A percentile compares a stretch with the other conserved stretches of the same genome.
Evolutionary conservation across 2,113 vertebrate species (phyloP).

Genomic region (Hippocampus guttulatus): DNA sequence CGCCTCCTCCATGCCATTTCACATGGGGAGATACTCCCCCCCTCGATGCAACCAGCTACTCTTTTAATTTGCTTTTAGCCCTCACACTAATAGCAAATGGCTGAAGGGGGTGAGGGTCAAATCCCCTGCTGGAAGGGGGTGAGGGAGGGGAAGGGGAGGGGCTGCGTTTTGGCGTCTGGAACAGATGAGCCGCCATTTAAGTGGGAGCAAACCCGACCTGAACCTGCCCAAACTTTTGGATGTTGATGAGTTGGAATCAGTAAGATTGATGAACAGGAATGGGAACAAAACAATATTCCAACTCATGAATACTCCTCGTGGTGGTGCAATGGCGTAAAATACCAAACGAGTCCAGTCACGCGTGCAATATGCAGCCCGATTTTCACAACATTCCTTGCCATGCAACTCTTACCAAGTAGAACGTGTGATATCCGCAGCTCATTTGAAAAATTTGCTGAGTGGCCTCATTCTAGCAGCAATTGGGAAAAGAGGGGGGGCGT

Average conservation of each 20-base stretch:
- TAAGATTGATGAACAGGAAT: no score
- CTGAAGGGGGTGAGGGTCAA: conserved; percentile 22
- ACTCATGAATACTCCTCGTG: background rate
- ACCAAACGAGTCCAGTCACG: background rate
- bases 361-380: background rate
- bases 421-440: conserved; percentile 22
- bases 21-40: conserved; percentile 1
- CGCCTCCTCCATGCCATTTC: conserved; percentile 21
- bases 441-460: conserved; percentile 45
- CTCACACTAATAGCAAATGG: conserved; percentile 34
- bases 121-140: conserved; percentile 29
- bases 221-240: no score
- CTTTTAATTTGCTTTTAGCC: conserved; percentile 55
- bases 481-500: no score
- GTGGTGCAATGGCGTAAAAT: background rate
- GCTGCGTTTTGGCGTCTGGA: conserved; percentile 18
- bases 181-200: conserved; percentile 10
- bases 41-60: conserved; percentile 38
- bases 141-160: conserved; percentile 50
- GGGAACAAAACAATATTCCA: background rate
- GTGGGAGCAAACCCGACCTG: conserved; percentile 1
- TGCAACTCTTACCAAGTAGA: background rate
- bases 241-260: no score
- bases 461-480: conserved; percentile 41
- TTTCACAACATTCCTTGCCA: background rate